Percentiles rank a stretch among this genome's conserved stretches.
Evolutionary conservation across 2,888 invertebrate species (phyloP).

Genomic region (Agrochola macilenta): DNA sequence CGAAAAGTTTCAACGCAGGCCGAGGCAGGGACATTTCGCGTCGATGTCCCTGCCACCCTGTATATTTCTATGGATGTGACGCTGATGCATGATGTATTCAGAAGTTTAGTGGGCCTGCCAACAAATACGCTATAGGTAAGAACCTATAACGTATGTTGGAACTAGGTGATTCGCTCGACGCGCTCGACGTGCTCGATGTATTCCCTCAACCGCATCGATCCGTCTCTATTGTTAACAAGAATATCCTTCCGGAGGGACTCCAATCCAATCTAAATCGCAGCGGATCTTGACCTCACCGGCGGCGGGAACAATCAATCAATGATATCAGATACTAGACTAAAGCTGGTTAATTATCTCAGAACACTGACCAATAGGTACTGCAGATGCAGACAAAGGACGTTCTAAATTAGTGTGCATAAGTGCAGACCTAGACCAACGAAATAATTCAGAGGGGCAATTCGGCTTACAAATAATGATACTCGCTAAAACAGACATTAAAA

Average conservation of each 20-base stretch:
- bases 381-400: not conserved
- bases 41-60: too few species aligned
- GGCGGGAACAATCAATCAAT: slow-evolving; percentile 12
- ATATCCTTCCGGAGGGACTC: slow-evolving; percentile 40
- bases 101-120: not conserved
- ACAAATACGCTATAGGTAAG: not conserved
- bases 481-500: not conserved
- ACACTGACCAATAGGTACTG: not conserved
- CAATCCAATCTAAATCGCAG: slow-evolving; percentile 25
- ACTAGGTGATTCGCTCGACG: slow-evolving; percentile 26
- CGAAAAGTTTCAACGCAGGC: too few species aligned
- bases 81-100: not conserved
- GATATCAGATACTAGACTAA: not conserved
- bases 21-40: too few species aligned
- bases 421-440: not conserved
- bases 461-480: not conserved
- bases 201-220: slow-evolving; percentile 41
- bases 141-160: not conserved
- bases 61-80: too few species aligned
- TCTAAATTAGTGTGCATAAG: not conserved
- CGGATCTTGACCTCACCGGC: slow-evolving; percentile 42
- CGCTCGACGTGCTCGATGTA: not conserved
- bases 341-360: not conserved
- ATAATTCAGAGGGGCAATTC: too few species aligned
- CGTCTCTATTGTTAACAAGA: slow-evolving; percentile 49